Percentiles rank a stretch among this genome's conserved stretches.
Evolutionary conservation across 2,888 invertebrate genomes (phyloP).

Genomic region (Listrodromus nycthemerus): DNA sequence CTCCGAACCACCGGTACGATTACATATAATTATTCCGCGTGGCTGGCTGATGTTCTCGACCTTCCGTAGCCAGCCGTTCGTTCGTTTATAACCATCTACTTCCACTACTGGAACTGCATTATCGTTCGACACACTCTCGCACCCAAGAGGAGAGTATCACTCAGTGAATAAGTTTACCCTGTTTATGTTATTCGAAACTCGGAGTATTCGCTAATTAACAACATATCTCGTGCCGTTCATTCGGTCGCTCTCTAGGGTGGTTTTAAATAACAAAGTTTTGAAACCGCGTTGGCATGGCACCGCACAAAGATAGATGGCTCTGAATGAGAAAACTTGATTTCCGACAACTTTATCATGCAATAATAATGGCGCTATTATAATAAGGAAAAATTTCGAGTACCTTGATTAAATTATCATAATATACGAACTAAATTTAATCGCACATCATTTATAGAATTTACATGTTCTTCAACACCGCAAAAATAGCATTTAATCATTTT

Average conservation of each 20-base stretch:
- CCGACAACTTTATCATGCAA: background rate
- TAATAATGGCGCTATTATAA: constrained; percentile 62
- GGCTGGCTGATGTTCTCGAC: constrained; percentile 78
- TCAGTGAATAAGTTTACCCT: constrained; percentile 45
- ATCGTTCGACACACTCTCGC: constrained; percentile 64
- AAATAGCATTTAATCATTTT: too few relatives aligned
- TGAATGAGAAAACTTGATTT: constrained; percentile 30
- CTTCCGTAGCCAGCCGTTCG: constrained; percentile 71
- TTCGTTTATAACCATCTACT: constrained; percentile 69
- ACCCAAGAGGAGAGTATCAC: constrained; percentile 44
- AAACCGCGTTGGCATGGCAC: constrained; percentile 14
- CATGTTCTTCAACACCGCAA: background rate
- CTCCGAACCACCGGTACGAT: constrained; percentile 71
- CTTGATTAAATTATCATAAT: background rate
- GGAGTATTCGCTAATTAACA: constrained; percentile 70
- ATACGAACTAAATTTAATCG: background rate
- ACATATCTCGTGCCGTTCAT: constrained; percentile 54
- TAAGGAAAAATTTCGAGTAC: constrained; percentile 6
- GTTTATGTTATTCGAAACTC: constrained; percentile 66
- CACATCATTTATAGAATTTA: background rate
- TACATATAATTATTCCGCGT: constrained; percentile 83
- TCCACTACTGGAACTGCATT: constrained; percentile 62
- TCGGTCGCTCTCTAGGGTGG: constrained; percentile 5
- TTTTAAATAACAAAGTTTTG: constrained; percentile 59
- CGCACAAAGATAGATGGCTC: background rate